Evolutionary conservation across 2,113 vertebrate genomes (phyloP), one percentile per base, ranked within the genome.

Genomic region (Pontoporia blainvillei): DNA sequence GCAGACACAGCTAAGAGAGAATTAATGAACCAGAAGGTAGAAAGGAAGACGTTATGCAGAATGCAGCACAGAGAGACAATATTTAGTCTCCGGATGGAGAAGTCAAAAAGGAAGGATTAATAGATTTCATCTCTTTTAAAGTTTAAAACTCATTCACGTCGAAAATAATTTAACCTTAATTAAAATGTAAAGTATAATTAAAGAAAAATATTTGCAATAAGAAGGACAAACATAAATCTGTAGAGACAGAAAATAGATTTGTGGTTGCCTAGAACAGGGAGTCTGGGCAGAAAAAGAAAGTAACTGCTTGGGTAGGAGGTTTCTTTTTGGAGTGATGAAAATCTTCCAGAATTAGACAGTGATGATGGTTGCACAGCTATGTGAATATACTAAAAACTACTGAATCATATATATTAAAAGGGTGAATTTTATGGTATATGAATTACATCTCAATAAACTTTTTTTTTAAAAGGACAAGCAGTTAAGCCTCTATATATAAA

Each of bases 91-190:
- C 73, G 41, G 41, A 13, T 67, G 44, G 41, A 90, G 41, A 90
- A 92, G 27, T 21, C n/a, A 92, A 41, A 69, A 86, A 96, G 49
- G 41, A 96, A 95, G 90, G 57, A 36, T 57, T 64, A 82, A 86
- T 57, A 81, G 54, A 87, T 66, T 66, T 95, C 54, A 78, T 57
- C 27, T 81, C 21, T 0, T 0, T 69, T 73, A 81, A 92, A 66
- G 25, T 81, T 46, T 94, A 96, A 81, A 94, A 36, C 25, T 75
- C 31, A 75, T 41, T 81, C 57, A 64, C 36, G 5, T 94, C 9
- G 71, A 82, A 89, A 95, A 73, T 25, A 95, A 39, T 41, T 23
- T 29, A 62, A 29, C 34, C 69, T 62, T 96, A 71, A 61, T 86
- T 81, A 67, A 92, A 76, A 86, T 91, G 21, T 54, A 94, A 84